These are phyloP conservation scores for Sphyrna mokarran DNA, from an alignment of 2,113 vertebrate genomes.

Conservation along the genomic window DNA sequence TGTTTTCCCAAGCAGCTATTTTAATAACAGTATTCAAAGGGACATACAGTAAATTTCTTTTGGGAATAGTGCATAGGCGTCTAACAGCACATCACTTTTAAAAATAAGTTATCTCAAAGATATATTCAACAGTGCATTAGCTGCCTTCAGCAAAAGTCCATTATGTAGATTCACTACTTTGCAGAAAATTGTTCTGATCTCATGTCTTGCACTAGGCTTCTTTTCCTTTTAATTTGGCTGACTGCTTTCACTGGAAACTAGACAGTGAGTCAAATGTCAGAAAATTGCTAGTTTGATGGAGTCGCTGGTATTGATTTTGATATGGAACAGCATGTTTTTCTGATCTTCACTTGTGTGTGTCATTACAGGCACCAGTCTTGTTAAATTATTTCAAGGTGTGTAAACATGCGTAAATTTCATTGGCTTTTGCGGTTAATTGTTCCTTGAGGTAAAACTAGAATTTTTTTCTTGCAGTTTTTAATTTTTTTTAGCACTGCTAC, in stretches of 20 bases:
- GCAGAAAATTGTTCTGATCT: background rate
- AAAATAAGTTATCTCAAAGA: background rate
- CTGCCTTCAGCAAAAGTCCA: background rate
- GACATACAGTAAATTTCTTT: background rate
- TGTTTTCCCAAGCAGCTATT: background rate
- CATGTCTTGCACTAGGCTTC: background rate
- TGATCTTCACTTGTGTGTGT: background rate
- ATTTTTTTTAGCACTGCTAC: no score
- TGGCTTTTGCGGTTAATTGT: background rate
- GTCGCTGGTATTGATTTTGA: background rate
- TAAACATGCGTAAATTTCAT: background rate
- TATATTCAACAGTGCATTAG: background rate
- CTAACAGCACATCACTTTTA: background rate
- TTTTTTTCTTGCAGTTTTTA: background rate
- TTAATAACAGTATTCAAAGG: background rate
- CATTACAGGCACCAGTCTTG: background rate
- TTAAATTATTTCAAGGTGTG: background rate
- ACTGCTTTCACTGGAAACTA: background rate
- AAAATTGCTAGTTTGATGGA: background rate
- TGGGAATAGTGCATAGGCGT: background rate
- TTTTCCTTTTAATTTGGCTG: background rate
- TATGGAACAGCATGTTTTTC: background rate
- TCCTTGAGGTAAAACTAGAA: background rate
- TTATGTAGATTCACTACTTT: background rate
- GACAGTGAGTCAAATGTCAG: background rate